Conservation (phyloP, 2,888 invertebrate genomes). For the Amphipoea oculea region DNA sequence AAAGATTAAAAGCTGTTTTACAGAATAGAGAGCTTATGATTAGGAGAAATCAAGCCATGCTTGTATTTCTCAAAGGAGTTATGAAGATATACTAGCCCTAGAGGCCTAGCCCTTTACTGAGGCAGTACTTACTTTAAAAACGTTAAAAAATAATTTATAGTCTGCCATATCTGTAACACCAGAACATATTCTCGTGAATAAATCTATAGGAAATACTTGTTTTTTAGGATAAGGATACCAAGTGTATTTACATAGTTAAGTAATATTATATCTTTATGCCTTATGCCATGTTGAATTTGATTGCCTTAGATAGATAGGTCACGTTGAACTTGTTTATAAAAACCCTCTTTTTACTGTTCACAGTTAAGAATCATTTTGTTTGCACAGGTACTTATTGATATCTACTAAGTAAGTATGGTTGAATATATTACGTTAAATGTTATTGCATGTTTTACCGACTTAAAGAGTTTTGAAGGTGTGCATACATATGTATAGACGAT, state of each 20-base stretch:
- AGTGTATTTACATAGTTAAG: conserved; percentile 47
- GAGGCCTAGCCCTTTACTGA: background rate
- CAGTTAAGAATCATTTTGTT: conserved; percentile 15
- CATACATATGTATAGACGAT: too few species aligned
- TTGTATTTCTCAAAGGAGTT: conserved; percentile 5
- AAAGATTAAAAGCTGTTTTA: background rate
- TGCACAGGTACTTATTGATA: conserved; percentile 11
- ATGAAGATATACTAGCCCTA: background rate
- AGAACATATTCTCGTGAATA: background rate
- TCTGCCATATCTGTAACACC: background rate
- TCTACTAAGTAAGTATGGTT: background rate
- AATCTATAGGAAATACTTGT: background rate
- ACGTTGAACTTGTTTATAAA: conserved; percentile 43
- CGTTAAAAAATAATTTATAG: background rate
- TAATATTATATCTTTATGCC: conserved; percentile 39
- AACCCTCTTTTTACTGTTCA: conserved; percentile 19
- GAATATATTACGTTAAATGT: background rate
- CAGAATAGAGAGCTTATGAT: background rate
- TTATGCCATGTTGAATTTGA: conserved; percentile 39
- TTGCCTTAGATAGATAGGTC: conserved; percentile 55
- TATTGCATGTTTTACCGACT: background rate
- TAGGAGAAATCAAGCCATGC: background rate
- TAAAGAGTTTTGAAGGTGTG: background rate
- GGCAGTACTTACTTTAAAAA: background rate
- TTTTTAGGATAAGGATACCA: conserved; percentile 33